Base-by-base conservation (phyloP, 1,140 invertebrate genomes). In the Pseudomyrmex flavicornis region DNA sequence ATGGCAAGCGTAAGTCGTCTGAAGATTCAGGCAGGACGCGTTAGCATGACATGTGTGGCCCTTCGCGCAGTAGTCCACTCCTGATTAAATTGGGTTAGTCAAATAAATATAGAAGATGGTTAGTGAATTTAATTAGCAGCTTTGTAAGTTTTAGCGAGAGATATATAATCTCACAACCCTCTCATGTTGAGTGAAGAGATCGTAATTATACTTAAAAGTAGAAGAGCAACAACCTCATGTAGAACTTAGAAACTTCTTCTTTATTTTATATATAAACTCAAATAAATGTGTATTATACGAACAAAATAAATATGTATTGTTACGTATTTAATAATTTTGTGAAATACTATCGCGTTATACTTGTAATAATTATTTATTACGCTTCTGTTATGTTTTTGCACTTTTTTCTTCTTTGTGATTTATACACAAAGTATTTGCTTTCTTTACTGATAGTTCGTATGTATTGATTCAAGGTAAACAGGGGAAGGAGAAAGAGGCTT, bases 31-130 rank as follows among this genome's bases (percentile, higher is more conserved):
- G 95, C 97, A 98, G 72, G 96, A 97, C 82, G 97, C 97, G 93
- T 98, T 98, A 90, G 95, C 95, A 93, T 98, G 97, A 94, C 97
- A 98, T 87, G 96, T 95, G 93, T 97, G 96, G 70, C 97, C 97
- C 94, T 97, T 96, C 84, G 96, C 96, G 95, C 98, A 98, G 95
- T 98, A 98, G 95, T 98, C 97, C 91, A 97, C 97, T 87, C 97
- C 97, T 98, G 94, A 91, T 92, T 93, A 92, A 87, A 87, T 92
- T 91, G 85, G 83, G 88, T 92, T 92, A 93, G 92, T 86, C 89
- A 89, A 56, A 63, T 85, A 88, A 65, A 88, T 85, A 83, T 68
- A 72, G 48, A 72, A 79, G 79, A 82, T 50, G 61, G 90, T 90
- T 92, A 91, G 88, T 85, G 73, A 50, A 82, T 82, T 66, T 48